A percentile compares a stretch with the other conserved stretches of the same genome.
phyloP scores from a whole-genome alignment of 2,113 vertebrate species.

The Eleginops maclovinus region DNA sequence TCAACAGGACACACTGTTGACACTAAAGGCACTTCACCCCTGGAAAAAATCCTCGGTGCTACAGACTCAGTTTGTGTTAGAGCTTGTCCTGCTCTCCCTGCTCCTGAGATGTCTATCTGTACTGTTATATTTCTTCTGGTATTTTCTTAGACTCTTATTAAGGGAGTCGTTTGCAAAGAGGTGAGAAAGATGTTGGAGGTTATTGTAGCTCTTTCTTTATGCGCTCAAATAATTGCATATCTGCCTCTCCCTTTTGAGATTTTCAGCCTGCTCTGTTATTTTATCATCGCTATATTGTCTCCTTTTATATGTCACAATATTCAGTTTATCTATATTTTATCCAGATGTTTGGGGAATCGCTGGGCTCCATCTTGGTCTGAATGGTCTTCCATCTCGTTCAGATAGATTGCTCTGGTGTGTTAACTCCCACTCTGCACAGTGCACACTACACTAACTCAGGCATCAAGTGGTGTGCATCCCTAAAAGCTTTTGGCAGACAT shows the following conservation, averaged over 20 bases:
- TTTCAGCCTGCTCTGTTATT: neutral
- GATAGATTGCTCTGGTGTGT: conserved; percentile 30
- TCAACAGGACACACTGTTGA: conserved; percentile 80
- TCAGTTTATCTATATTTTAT: conserved; percentile 11
- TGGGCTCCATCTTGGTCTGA: conserved; percentile 8
- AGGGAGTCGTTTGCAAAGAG: conserved; percentile 23
- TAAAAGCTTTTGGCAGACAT: conserved; percentile 74
- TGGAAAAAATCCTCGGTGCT: conserved; percentile 48
- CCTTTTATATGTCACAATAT: neutral
- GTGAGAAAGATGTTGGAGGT: conserved; percentile 25
- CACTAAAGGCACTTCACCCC: conserved; percentile 80
- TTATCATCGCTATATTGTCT: neutral
- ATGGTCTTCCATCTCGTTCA: conserved; percentile 49
- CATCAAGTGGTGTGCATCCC: conserved; percentile 67
- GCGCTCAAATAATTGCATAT: neutral
- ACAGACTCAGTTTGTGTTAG: conserved; percentile 58
- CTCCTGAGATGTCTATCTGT: conserved; percentile 56
- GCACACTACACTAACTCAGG: conserved; percentile 52
- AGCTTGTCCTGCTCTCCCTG: conserved; percentile 50
- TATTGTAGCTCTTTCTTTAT: neutral
- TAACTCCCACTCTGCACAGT: conserved; percentile 44
- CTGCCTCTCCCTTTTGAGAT: conserved; percentile 5
- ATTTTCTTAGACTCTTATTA: conserved; percentile 34
- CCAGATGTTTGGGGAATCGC: conserved; percentile 27
- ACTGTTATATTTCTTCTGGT: conserved; percentile 35